Base-by-base conservation (phyloP, 2,888 invertebrate species). In the Carcina quercana region DNA sequence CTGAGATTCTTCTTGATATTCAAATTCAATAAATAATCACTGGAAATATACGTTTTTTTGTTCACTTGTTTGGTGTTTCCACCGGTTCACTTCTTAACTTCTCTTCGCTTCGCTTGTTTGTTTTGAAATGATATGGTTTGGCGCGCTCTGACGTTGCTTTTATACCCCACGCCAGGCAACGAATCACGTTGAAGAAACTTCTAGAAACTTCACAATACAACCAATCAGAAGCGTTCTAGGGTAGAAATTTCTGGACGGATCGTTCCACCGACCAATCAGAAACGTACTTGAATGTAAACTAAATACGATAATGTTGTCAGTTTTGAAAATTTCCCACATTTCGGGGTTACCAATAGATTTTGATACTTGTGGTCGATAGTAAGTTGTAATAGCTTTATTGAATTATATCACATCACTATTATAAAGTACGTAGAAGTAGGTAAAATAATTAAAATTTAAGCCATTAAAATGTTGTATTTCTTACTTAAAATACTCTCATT, bases 41-140 rank as follows among this genome's bases (percentile, higher is more conserved):
- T 36, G 32, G 6, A 10, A 15, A 33, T n/a, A n/a, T n/a, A n/a
- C n/a, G n/a, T n/a, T n/a, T n/a, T n/a, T n/a, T n/a, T n/a, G 14
- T 24, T 33, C 30, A 12, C 28, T 31, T 15, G 38, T 36, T 52
- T 43, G 46, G 50, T 53, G 43, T 49, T 56, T 51, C 34, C 49
- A 60, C 65, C 54, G 45, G 45, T 38, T 48, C 36, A 29, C 38
- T 38, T 43, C 42, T 47, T 43, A 38, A 46, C 30, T 39, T 53
- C 50, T 43, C 32, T 51, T 60, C 48, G 37, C 56, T 70, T 54
- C 52, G 40, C 53, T 47, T 50, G 51, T 25, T 57, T 60, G 75
- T 71, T 60, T 62, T 74, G 73, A 64, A 66, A 59, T 70, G 64
- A 59, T n/a, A 65, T 69, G 54, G 34, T 25, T 72, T 72, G 53